A percentile compares a stretch with the other conserved stretches of the same genome.
Conservation (phyloP, 2,888 invertebrate species). For the Eilema caniola region DNA sequence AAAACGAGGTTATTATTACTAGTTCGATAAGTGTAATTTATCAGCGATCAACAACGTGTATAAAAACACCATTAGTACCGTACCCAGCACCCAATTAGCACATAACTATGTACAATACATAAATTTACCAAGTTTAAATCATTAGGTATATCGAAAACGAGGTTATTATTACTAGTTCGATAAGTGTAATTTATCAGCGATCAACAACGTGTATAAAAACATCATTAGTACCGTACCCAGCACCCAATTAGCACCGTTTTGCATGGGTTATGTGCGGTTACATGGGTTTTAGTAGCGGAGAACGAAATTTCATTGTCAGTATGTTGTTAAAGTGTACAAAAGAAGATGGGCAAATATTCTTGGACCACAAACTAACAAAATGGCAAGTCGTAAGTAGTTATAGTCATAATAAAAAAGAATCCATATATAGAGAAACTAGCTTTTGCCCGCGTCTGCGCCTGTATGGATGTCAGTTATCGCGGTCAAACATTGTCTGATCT, state of each 20-base stretch:
- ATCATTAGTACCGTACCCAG: background rate
- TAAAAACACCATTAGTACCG: background rate
- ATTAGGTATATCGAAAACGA: too few relatives aligned
- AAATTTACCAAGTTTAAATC: too few relatives aligned
- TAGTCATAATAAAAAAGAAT: too few relatives aligned
- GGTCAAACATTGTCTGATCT: too few relatives aligned
- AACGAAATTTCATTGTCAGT: background rate
- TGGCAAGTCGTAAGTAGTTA: too few relatives aligned
- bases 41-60: background rate
- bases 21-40: background rate
- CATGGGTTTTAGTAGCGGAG: background rate
- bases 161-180: too few relatives aligned
- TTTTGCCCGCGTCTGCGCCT: too few relatives aligned
- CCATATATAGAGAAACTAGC: too few relatives aligned
- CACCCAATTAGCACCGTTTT: background rate
- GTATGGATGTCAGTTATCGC: too few relatives aligned
- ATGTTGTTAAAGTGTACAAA: too few relatives aligned
- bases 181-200: background rate
- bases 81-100: background rate
- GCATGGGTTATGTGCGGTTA: background rate
- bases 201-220: background rate
- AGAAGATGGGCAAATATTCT: background rate
- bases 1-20: too few relatives aligned
- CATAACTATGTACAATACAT: too few relatives aligned
- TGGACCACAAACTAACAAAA: background rate